Base-by-base conservation (phyloP, 2,113 vertebrate species). In the Psittacula cyanocephala region DNA sequence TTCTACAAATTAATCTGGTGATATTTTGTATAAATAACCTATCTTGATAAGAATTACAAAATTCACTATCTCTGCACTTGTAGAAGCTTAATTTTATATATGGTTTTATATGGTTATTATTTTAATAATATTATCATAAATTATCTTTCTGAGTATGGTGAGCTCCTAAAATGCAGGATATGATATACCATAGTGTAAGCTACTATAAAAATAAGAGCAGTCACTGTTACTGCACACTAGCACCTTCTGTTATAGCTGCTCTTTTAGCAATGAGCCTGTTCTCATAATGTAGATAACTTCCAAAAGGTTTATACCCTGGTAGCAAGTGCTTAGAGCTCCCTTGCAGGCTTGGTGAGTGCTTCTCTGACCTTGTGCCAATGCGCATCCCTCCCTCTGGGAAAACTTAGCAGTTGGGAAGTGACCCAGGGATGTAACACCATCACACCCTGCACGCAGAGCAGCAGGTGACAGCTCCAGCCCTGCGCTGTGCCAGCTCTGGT, bases 271-370 rank as follows among this genome's bases (percentile, higher is more conserved):
- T 0, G 43, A 67, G 46, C 44, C 31, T 12, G 28, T 12, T 72
- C 24, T 8, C 49, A 1, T 0, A 17, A 7, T 0, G 6, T 1
- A 15, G 65, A 10, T 8, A 11, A 19, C 55, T 53, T 33, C 31
- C 3, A 20, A 37, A 20, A 44, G 53, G 43, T 47, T 81, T 17
- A 2, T 7, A 62, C 29, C 78, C 63, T 1, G 31, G 19, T 11
- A 27, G 9, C 2, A 13, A 22, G 31, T 3, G 44, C 53, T 17
- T 7, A 43, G 41, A 39, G 68, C 74, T 49, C 77, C 22, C 37
- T 22, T 3, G 6, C 6, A 13, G 28, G 33, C 47, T 35, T 3
- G 27, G 33, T 1, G 23, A 74, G 23, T 1, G 13, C 12, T 17
- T 6, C 50, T 41, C 47, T 17, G 27, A 7, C 46, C 47, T 57